Base-by-base conservation (phyloP, 2,888 invertebrate species). In the Rhagophthalmus giganteus region DNA sequence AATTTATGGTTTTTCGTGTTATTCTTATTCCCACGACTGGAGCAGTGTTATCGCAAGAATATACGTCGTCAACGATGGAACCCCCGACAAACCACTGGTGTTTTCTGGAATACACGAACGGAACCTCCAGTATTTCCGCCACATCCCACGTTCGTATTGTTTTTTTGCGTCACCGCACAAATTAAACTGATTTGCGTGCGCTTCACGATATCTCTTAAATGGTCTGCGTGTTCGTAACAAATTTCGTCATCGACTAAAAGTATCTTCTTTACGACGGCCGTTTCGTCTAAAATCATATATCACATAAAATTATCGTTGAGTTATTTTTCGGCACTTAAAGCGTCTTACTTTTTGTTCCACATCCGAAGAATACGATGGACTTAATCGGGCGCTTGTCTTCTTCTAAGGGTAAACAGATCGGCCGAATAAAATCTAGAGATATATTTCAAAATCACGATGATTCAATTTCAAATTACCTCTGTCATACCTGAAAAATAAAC, bases 381-480 rank as follows among this genome's bases (percentile, higher is more conserved):
- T 16, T 28, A 4, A 5, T 6, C 13, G 9, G 34, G 16, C 9
- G 10, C 0, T 15, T 6, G 11, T 25, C 46, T 6, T 40, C 14
- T 20, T 20, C 7, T n/a, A 35, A 1, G 7, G 35, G 34, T 9
- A 52, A 34, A 37, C 52, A 52, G 20, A 52, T 52, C 7, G 52
- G 52, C 27, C 46, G 33, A 20, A 52, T 12, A 8, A 20, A 52
- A 25, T 52, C 52, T 52, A 31, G 2, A 50, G 44, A 11, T 10
- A n/a, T n/a, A n/a, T n/a, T n/a, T n/a, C n/a, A n/a, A n/a, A n/a
- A n/a, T n/a, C n/a, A n/a, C n/a, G n/a, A n/a, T n/a, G n/a, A n/a
- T n/a, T n/a, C n/a, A n/a, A n/a, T n/a, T n/a, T n/a, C n/a, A n/a
- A n/a, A n/a, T n/a, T n/a, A n/a, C n/a, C n/a, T n/a, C n/a, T n/a